Evolutionary conservation across 2,113 vertebrate genomes (phyloP).

Genomic region (Mastomys coucha): DNA sequence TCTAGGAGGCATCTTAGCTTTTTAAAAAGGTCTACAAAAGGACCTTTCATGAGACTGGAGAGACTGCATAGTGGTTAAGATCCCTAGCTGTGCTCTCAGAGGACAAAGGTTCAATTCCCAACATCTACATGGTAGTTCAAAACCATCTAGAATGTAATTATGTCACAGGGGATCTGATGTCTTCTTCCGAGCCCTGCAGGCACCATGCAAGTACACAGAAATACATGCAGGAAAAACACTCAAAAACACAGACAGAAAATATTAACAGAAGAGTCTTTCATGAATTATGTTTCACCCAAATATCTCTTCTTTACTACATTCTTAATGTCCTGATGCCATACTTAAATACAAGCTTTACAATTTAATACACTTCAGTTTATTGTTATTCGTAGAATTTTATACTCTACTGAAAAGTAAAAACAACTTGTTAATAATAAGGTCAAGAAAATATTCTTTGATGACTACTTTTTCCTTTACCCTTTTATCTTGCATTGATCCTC

Average conservation of each 20-base stretch:
- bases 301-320: background rate
- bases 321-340: background rate
- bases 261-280: background rate
- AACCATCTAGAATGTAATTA: background rate
- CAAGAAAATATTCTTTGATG: background rate
- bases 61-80: background rate
- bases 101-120: background rate
- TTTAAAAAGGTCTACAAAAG: background rate
- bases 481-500: background rate
- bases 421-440: background rate
- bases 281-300: background rate
- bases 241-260: background rate
- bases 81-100: background rate
- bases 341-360: background rate
- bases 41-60: background rate
- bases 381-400: background rate
- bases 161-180: background rate
- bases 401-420: background rate
- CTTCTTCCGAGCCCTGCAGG: background rate
- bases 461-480: background rate
- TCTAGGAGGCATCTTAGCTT: background rate
- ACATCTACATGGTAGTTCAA: background rate
- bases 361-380: background rate
- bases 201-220: background rate
- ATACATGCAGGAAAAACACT: background rate